A percentile compares a stretch with the other conserved stretches of the same genome.
Evolutionary conservation across 2,797 vertebrate species (phyloP).

Genomic region (Lacerta viridis): DNA sequence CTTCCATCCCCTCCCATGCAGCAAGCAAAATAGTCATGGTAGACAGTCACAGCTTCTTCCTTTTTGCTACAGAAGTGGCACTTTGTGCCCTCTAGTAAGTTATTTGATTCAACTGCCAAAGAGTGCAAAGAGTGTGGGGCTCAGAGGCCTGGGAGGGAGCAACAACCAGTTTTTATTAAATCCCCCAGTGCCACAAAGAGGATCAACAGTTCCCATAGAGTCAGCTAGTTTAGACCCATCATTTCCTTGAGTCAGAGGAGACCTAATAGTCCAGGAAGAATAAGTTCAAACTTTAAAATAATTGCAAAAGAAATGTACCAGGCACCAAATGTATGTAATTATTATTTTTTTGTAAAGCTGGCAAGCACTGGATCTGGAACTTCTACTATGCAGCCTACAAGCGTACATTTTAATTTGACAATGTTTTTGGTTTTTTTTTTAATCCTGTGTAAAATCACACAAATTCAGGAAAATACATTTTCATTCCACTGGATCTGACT

Average conservation of each 20-base stretch:
- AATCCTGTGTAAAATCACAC: no score
- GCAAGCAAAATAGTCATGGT: not conserved
- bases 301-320: not conserved
- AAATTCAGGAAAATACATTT: no score
- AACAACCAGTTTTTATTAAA: constrained; percentile 45
- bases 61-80: not conserved
- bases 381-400: no score
- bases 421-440: no score
- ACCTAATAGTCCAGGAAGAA: not conserved
- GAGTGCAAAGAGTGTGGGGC: not conserved
- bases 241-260: not conserved
- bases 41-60: constrained; percentile 46
- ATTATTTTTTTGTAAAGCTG: no score
- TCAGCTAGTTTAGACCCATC: not conserved
- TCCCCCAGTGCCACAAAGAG: constrained; percentile 7
- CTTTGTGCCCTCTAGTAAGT: not conserved
- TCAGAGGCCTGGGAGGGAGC: constrained; percentile 32
- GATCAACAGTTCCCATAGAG: not conserved
- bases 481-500: no score
- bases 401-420: no score
- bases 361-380: no score
- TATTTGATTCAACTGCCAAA: not conserved
- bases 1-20: constrained; percentile 36
- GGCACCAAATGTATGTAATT: no score
- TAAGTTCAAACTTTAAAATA: not conserved